Base-by-base conservation (phyloP, 2,113 vertebrate species). In the Cygnus buccinator region DNA sequence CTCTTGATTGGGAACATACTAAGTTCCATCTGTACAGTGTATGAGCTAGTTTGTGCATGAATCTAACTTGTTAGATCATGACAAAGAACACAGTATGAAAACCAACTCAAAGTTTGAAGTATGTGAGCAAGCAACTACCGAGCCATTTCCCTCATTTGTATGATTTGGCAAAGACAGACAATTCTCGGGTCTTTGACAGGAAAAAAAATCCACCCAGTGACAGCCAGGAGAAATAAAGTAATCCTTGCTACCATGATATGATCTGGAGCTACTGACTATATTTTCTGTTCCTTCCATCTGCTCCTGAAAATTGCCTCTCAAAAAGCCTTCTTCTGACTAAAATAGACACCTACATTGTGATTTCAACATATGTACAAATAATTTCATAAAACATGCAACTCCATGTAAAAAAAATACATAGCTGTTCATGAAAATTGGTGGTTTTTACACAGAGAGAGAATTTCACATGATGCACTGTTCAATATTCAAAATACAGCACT, bases 251-350 rank as follows among this genome's bases (percentile, higher is more conserved):
- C 31, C 67, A 83, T 2, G 5, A 68, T 43, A 37, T 55, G 21
- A 87, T 44, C 35, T 73, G 71, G 31, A 93, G 8, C 25, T 80
- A 33, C 43, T 55, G 37, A 80, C 13, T 33, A 28, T 35, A 43
- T 85, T 90, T 87, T 71, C 41, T 22, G 9, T 91, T 94, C 63
- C 77, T 85, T 62, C 70, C 71, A 85, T 91, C 78, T 91, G 84
- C 13, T 88, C 63, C 59, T 1, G 3, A 70, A 82, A 66, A 83
- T 10, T 87, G 21, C 12, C 29, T 73, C 48, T 54, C 23, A 66
- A 78, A 94, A 67, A 29, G 19, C 10, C 2, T 28, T 73, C 21
- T 67, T 84, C 58, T 44, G 19, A 44, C 37, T 88, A 58, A 86
- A 90, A 92, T 62, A 90, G 29, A 35, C 52, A 68, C 25, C 29